phyloP scores from a whole-genome alignment of 2,888 invertebrate species.

The Cosmorhoe ocellata region DNA sequence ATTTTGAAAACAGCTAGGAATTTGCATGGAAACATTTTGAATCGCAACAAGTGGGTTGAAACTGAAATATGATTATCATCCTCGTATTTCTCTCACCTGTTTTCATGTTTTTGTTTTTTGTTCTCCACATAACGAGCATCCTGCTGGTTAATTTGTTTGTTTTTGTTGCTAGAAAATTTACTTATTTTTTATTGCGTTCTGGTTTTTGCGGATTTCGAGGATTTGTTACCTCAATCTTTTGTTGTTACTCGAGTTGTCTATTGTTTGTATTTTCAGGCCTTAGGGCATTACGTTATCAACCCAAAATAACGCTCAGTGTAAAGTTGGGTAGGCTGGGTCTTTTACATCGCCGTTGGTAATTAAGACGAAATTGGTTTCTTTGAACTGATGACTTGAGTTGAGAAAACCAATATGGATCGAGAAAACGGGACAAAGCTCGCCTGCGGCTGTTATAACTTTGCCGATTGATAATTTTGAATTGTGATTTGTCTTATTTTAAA shows the following conservation, averaged over 20 bases:
- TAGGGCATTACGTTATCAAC: not conserved
- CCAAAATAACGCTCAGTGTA: not conserved
- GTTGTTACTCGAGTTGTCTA: conserved; percentile 16
- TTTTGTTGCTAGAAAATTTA: conserved; percentile 62
- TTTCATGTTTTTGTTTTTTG: conserved; percentile 60
- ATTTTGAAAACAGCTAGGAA: conserved; percentile 32
- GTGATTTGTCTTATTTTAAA: too few relatives aligned
- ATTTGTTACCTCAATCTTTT: conserved; percentile 43
- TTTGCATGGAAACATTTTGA: conserved; percentile 43
- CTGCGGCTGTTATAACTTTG: too few relatives aligned
- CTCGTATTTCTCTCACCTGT: conserved; percentile 59
- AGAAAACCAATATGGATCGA: too few relatives aligned
- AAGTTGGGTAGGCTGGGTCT: too few relatives aligned
- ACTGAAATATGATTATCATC: conserved; percentile 65
- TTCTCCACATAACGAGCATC: conserved; percentile 69
- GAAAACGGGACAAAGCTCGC: too few relatives aligned
- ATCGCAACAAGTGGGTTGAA: conserved; percentile 58
- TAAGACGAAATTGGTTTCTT: too few relatives aligned
- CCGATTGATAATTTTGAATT: too few relatives aligned
- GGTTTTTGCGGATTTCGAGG: conserved; percentile 29
- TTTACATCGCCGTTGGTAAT: too few relatives aligned
- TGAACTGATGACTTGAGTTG: too few relatives aligned
- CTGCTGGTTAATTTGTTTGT: conserved; percentile 73
- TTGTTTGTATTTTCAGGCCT: conserved; percentile 11
- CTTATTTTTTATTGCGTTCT: conserved; percentile 56